These are phyloP conservation scores for Chiroxiphia lanceolata DNA, from an alignment of 2,797 vertebrate species.

Conservation along the genomic window DNA sequence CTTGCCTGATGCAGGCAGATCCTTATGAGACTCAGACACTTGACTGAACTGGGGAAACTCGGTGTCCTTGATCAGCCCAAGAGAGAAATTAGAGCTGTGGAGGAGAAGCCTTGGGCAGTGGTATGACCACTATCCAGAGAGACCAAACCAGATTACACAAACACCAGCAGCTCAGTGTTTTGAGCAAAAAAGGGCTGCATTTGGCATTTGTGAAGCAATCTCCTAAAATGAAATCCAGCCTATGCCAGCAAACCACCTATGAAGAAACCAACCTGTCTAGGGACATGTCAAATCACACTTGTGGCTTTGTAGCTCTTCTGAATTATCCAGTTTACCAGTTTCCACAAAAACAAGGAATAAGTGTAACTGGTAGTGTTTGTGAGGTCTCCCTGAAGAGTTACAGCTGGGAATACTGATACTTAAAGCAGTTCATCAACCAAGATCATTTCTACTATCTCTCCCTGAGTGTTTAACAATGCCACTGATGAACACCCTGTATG, in stretches of 20 bases:
- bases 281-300: not conserved
- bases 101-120: not conserved
- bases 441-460: not conserved
- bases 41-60: not conserved
- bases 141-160: not conserved
- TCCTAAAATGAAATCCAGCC: not conserved
- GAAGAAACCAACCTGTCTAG: not conserved
- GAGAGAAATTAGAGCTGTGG: fast-evolving
- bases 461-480: not conserved
- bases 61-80: not conserved
- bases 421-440: fast-evolving
- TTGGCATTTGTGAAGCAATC: not conserved
- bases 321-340: not conserved
- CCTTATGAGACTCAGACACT: not conserved
- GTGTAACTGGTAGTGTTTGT: not conserved
- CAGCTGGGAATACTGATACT: not conserved
- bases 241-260: not conserved
- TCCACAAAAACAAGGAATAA: not conserved
- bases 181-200: not conserved
- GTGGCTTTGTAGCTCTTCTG: not conserved
- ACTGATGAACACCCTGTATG: not conserved
- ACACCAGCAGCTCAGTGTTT: not conserved
- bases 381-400: not conserved
- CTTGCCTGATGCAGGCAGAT: not conserved
- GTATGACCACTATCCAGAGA: not conserved